Evolutionary conservation across 2,888 invertebrate species (phyloP).

Genomic region (Caenorhabditis panamensis): DNA sequence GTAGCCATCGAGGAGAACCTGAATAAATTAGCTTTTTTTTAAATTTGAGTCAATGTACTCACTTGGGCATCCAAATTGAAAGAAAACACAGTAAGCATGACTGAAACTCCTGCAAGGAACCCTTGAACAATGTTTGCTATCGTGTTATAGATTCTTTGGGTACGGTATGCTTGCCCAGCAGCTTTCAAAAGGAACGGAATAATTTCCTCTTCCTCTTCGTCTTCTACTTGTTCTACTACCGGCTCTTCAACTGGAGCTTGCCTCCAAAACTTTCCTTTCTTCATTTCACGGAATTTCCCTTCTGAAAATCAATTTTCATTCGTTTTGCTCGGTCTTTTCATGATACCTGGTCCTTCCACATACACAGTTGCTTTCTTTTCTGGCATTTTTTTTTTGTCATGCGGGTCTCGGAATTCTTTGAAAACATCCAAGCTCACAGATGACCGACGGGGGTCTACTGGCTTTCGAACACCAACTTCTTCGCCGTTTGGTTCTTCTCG

Average conservation of each 20-base stretch:
- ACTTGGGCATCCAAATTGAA: slow-evolving; percentile 71
- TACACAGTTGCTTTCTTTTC: slow-evolving; percentile 35
- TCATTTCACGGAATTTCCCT: slow-evolving; percentile 53
- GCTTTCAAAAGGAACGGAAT: slow-evolving; percentile 33
- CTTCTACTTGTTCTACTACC: slow-evolving; percentile 2
- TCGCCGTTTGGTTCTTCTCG: slow-evolving; percentile 8
- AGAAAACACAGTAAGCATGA: slow-evolving; percentile 70
- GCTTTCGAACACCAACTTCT: neutral
- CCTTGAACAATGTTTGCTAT: slow-evolving; percentile 61
- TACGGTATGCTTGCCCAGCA: slow-evolving; percentile 36
- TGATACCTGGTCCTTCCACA: slow-evolving; percentile 47
- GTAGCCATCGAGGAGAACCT: slow-evolving; percentile 66
- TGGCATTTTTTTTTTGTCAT: slow-evolving; percentile 36
- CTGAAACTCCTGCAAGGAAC: slow-evolving; percentile 71
- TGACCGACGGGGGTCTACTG: slow-evolving; percentile 41
- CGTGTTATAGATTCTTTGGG: slow-evolving; percentile 39
- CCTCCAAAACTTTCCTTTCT: slow-evolving; percentile 43
- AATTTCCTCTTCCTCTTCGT: slow-evolving; percentile 32
- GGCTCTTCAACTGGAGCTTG: neutral
- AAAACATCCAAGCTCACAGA: slow-evolving; percentile 52
- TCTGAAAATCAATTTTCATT: neutral
- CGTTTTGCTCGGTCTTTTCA: neutral
- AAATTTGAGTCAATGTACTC: too few relatives aligned
- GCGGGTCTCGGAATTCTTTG: slow-evolving; percentile 49
- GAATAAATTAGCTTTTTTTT: neutral